Base-by-base conservation (phyloP, 2,888 invertebrate species). In the Gari tellinella region DNA sequence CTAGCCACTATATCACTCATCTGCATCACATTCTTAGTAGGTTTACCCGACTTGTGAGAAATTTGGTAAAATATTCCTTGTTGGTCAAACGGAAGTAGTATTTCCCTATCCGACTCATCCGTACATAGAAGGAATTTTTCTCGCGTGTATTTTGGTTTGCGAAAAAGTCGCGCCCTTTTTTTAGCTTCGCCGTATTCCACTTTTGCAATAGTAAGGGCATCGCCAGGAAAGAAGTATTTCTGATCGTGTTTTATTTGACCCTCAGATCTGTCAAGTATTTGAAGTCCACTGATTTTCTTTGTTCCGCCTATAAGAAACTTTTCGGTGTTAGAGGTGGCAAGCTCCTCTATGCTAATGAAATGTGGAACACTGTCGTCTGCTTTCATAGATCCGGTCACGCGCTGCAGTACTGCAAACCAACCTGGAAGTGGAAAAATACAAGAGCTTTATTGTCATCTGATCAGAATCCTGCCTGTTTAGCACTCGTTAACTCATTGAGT, bases 251-350 rank as follows among this genome's bases (percentile, higher is more conserved):
- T 77, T 8, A 75, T 41, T n/a, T 70, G 69, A 19, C 72, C 64
- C n/a, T 75, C 72, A n/a, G 75, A 57, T 10, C 58, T 45, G 17
- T 61, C 72, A 19, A 69, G 55, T 2, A 83, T 62, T 40, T 84
- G 82, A 3, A 82, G 63, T 7, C 82, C 86, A 21, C 77, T 73
- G 2, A 87, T 72, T 10, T 74, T 67, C 23, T 81, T 73, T 3
- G 74, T 82, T 12, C 88, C 87, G 3, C 86, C 88, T 46, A 89
- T 72, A 14, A 88, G 81, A 57, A 89, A 89, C 7, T 70, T 69
- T 10, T 81, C 77, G 8, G 84, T 85, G 49, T 83, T 80, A 0
- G 87, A 81, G 19, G 77, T 69, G 0, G 84, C 85, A 14, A 88
- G 62, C 23, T 81, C 79, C 19, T 81, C 81, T 2, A 86, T 72